Percentiles rank a stretch among this genome's conserved stretches.
These are phyloP conservation scores for Kuschelorhynchus macadamiae DNA, from an alignment of 2,888 invertebrate species.

Conservation along the genomic window DNA sequence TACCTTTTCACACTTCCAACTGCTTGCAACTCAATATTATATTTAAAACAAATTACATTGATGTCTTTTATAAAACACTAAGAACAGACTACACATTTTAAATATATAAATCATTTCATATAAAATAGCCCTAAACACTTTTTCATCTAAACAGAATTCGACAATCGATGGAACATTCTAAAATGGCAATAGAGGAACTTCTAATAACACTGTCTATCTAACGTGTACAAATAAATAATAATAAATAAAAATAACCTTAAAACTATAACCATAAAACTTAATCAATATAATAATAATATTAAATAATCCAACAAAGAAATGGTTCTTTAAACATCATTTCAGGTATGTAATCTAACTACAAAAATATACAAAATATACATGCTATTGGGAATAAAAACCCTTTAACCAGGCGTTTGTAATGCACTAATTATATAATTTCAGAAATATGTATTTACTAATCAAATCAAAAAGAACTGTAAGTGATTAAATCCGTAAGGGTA, in stretches of 20 bases:
- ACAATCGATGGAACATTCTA: no score
- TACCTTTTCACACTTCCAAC: no score
- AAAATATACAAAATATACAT: conserved; percentile 47
- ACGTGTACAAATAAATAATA: conserved; percentile 26
- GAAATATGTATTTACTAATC: conserved; percentile 9
- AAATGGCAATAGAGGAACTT: conserved; percentile 29
- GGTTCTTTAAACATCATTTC: conserved; percentile 39
- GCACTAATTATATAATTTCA: conserved; percentile 15
- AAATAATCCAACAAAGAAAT: conserved; percentile 32
- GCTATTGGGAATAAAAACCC: conserved; percentile 39
- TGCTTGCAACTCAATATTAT: no score
- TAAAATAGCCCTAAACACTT: no score
- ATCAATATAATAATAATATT: conserved; percentile 25
- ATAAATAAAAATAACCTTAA: conserved; percentile 19
- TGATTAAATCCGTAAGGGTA: background rate
- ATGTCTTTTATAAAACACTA: no score
- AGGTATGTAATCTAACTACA: conserved; percentile 42
- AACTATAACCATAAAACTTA: conserved; percentile 17
- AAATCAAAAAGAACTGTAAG: background rate
- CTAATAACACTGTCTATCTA: background rate
- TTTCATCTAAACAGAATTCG: no score
- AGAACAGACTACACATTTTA: no score
- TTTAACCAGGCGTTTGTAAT: conserved; percentile 13
- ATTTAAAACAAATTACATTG: no score
- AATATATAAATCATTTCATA: no score